These are phyloP conservation scores for Amphiura filiformis DNA, from an alignment of 35 echinoderm and acorn worm species.

Conservation along the genomic window DNA sequence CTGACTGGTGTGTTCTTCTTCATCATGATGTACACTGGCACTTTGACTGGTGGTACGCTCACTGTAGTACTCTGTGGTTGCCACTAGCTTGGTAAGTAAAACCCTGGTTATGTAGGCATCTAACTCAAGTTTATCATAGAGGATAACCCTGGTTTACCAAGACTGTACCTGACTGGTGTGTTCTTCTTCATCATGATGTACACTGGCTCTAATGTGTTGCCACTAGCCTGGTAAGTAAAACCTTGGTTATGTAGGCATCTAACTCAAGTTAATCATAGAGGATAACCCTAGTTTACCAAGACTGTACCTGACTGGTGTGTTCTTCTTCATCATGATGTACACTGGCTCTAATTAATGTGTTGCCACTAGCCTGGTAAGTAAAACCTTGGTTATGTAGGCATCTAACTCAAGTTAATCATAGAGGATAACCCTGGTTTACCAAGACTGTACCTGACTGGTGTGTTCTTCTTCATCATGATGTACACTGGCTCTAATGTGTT, in stretches of 20 bases:
- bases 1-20: slow-evolving; percentile 95
- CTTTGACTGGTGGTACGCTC: too few relatives aligned
- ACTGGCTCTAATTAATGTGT: slow-evolving; percentile 96
- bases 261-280: slow-evolving; percentile 27
- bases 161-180: slow-evolving; percentile 83
- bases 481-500: slow-evolving; percentile 99
- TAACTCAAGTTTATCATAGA: slow-evolving; percentile 53
- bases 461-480: slow-evolving; percentile 99
- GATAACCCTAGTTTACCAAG: slow-evolving; percentile 85
- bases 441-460: slow-evolving; percentile 78
- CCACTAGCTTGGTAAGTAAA: slow-evolving; percentile 92
- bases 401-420: slow-evolving; percentile 51
- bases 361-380: slow-evolving; percentile 91
- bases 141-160: slow-evolving; percentile 87
- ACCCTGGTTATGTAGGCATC: too few relatives aligned
- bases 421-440: slow-evolving; percentile 91
- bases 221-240: slow-evolving; percentile 79
- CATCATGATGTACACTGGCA: slow-evolving; percentile 99
- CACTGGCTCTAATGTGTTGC: slow-evolving; percentile 97
- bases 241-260: neutral
- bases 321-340: slow-evolving; percentile 99
- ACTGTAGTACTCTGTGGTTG: slow-evolving; percentile 22
- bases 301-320: slow-evolving; percentile 80
- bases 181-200: slow-evolving; percentile 99
- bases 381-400: too few relatives aligned